Evolutionary conservation across 2,888 invertebrate species (phyloP).

Genomic region (Clitarchus hookeri): DNA sequence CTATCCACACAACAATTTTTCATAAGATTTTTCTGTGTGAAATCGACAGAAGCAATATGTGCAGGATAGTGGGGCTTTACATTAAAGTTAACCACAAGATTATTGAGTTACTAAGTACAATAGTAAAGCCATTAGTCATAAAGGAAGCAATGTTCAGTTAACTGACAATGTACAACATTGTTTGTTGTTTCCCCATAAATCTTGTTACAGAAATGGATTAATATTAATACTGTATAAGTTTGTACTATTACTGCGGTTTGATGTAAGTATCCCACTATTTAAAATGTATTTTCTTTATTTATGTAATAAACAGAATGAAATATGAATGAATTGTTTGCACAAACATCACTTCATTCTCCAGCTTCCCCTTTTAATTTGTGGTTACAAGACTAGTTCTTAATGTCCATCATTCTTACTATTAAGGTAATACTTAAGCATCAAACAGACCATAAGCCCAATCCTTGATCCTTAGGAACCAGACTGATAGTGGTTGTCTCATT

Average conservation of each 20-base stretch:
- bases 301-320: slow-evolving; percentile 19
- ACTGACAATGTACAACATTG: neutral
- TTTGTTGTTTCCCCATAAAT: neutral
- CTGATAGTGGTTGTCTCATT: no score
- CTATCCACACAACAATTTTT: neutral
- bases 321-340: neutral
- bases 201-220: neutral
- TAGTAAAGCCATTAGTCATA: neutral
- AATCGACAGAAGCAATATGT: neutral
- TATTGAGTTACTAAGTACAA: neutral
- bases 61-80: neutral
- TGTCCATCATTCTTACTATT: no score
- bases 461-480: no score
- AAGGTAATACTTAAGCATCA: no score
- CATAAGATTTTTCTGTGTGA: neutral
- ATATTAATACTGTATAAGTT: slow-evolving; percentile 16
- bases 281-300: slow-evolving; percentile 26
- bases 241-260: slow-evolving; percentile 2
- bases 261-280: neutral
- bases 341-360: no score
- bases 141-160: neutral
- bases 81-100: neutral
- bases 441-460: no score
- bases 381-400: no score
- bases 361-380: no score